Evolutionary conservation across 2,888 invertebrate species (phyloP).

Genomic region (Melitaea athalia): DNA sequence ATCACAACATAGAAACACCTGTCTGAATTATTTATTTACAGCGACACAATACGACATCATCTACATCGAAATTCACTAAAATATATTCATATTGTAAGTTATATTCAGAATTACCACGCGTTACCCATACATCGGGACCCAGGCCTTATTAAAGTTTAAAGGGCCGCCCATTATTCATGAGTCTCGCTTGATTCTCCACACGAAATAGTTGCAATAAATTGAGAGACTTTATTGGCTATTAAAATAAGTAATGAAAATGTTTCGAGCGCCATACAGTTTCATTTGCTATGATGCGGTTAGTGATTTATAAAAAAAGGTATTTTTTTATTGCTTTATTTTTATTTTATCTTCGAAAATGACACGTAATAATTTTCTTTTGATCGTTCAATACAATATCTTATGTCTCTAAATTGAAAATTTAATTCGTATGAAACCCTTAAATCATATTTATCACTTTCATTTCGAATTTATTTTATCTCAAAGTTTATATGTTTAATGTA

Average conservation of each 20-base stretch:
- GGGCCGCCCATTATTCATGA: slow-evolving; percentile 71
- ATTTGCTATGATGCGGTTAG: slow-evolving; percentile 36
- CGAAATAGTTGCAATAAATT: slow-evolving; percentile 76
- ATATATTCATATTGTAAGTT: slow-evolving; percentile 32
- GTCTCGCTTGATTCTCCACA: slow-evolving; percentile 71
- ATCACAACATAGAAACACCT: not conserved
- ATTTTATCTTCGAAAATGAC: not conserved
- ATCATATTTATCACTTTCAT: too few species aligned
- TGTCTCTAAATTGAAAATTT: not conserved
- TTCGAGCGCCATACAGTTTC: slow-evolving; percentile 46
- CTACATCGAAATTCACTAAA: slow-evolving; percentile 19
- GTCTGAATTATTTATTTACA: not conserved
- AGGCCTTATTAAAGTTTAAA: slow-evolving; percentile 76
- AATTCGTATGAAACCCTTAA: too few species aligned
- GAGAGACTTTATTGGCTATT: slow-evolving; percentile 75
- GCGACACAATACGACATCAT: slow-evolving; percentile 3
- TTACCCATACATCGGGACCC: slow-evolving; percentile 53
- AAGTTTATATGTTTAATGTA: too few species aligned
- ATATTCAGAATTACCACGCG: slow-evolving; percentile 54
- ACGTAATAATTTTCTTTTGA: not conserved
- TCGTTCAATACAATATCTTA: too few species aligned
- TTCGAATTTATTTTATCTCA: too few species aligned
- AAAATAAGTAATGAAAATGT: slow-evolving; percentile 77
- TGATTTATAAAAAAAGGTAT: slow-evolving; percentile 15
- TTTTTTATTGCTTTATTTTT: slow-evolving; percentile 14